phyloP scores from a whole-genome alignment of 2,113 vertebrate genomes.

The Odobenus rosmarus region DNA sequence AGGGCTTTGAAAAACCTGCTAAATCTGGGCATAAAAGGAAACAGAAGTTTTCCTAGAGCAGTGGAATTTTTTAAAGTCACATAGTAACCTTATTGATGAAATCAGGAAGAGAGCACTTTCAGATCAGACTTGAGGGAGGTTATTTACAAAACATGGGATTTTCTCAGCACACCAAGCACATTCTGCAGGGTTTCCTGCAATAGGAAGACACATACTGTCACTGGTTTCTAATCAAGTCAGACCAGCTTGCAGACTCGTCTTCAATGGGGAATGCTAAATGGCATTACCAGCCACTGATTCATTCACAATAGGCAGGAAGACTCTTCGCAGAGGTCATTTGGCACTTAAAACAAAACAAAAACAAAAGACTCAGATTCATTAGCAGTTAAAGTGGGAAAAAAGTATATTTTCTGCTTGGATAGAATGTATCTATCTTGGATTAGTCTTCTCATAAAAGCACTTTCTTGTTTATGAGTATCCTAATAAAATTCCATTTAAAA shows the following conservation, averaged over 20 bases:
- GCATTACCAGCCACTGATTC: conserved; percentile 58
- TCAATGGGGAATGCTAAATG: conserved; percentile 59
- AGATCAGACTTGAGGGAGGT: conserved; percentile 84
- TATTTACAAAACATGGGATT: conserved; percentile 86
- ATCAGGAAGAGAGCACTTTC: conserved; percentile 88
- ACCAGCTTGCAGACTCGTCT: conserved; percentile 60
- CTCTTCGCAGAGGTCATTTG: neutral
- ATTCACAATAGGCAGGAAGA: neutral
- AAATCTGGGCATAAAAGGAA: conserved; percentile 90
- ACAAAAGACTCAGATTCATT: neutral
- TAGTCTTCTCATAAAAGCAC: neutral
- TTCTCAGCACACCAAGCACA: conserved; percentile 78
- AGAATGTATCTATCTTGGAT: conserved; percentile 13
- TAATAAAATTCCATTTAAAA: conserved; percentile 49
- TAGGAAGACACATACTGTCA: conserved; percentile 50
- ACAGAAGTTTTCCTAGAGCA: conserved; percentile 87
- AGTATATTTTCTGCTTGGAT: neutral
- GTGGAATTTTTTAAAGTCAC: conserved; percentile 89
- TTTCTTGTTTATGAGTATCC: conserved; percentile 48
- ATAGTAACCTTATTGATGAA: conserved; percentile 90
- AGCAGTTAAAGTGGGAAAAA: neutral
- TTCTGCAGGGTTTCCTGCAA: conserved; percentile 75
- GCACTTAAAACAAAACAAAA: neutral
- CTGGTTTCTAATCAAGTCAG: conserved; percentile 68
- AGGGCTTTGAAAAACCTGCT: conserved; percentile 89